Conservation (phyloP, 2,113 vertebrate species). For the Brachionichthys hirsutus region DNA sequence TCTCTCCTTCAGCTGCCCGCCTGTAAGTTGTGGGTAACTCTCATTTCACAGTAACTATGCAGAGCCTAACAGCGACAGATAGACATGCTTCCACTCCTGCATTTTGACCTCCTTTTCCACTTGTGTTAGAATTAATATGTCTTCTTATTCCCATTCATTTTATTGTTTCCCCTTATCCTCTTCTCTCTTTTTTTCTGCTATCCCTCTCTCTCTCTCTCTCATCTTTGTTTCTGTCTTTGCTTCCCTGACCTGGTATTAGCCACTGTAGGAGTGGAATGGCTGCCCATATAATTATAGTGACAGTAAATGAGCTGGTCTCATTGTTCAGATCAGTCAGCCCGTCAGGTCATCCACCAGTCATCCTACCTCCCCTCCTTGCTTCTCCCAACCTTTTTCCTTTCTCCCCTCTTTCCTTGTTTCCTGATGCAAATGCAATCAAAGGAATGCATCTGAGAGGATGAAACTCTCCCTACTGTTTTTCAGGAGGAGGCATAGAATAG, state of each 20-base stretch:
- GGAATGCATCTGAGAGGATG: conserved; percentile 52
- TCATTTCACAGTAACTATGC: conserved; percentile 77
- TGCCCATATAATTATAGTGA: conserved; percentile 22
- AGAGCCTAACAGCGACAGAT: conserved; percentile 75
- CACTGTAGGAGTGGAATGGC: conserved; percentile 16
- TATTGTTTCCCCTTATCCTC: conserved; percentile 9
- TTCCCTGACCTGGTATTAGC: conserved; percentile 26
- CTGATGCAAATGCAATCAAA: conserved; percentile 60
- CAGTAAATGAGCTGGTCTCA: conserved; percentile 67
- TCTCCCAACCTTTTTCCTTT: conserved; percentile 23
- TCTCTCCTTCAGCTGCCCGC: conserved; percentile 47
- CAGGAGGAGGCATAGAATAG: conserved; percentile 55
- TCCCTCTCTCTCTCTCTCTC: conserved; percentile 14
- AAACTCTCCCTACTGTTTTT: conserved; percentile 40
- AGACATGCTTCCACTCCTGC: conserved; percentile 49
- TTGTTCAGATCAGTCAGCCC: conserved; percentile 44
- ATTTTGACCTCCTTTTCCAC: conserved; percentile 45
- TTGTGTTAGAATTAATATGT: conserved; percentile 48
- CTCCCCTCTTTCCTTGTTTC: conserved; percentile 47
- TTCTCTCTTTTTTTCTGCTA: conserved; percentile 20
- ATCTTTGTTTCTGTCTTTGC: conserved; percentile 17
- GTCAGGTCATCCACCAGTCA: conserved; percentile 30
- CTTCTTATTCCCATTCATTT: conserved; percentile 21
- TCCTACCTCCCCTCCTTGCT: conserved; percentile 30
- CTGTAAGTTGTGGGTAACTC: conserved; percentile 57